Base-by-base conservation (phyloP, 2,888 invertebrate genomes). In the Baccha elongata region DNA sequence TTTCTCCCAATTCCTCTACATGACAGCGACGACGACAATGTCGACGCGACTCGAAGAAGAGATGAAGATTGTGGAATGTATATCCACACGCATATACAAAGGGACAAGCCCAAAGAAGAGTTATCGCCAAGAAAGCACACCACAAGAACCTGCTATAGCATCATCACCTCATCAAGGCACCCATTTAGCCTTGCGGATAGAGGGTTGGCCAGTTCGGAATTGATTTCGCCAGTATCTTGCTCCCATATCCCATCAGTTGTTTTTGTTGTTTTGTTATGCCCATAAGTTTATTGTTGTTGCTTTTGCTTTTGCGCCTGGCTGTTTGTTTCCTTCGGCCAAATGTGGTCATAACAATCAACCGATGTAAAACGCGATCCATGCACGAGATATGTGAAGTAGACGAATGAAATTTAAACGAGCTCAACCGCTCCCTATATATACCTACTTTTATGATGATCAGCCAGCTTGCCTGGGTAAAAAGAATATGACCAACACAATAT, bases 161-260 rank as follows among this genome's bases (percentile, higher is more conserved):
- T 83, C 78, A 83, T 83, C 83, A 83, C 83, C 83, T 83, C 83
- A 78, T 83, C 83, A 83, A 73, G 62, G 78, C 83, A 78, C 83
- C 83, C 83, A 83, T 83, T 83, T 83, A 83, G 67, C 83, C n/a
- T 68, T 72, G 72, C 72, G 62, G 72, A 44, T 44, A 53, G 81
- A 71, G 71, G 76, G 71, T 68, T 50, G 72, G 68, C 53, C 78
- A 72, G 73, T 46, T 73, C 53, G 68, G 76, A 78, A 73, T 78
- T 73, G 72, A 73, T 68, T 73, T 68, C 60, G 72, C 55, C 40
- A 64, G 44, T 19, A 60, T 19, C 15, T 17, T 13, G 35, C 40
- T 44, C 29, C 42, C 62, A 67, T 73, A 67, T 53, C 50, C 60
- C 60, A 62, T 50, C 60, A 15, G n/a, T 37, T 23, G 64, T 44